phyloP scores from a whole-genome alignment of 2,797 vertebrate genomes.

The Pygocentrus nattereri region DNA sequence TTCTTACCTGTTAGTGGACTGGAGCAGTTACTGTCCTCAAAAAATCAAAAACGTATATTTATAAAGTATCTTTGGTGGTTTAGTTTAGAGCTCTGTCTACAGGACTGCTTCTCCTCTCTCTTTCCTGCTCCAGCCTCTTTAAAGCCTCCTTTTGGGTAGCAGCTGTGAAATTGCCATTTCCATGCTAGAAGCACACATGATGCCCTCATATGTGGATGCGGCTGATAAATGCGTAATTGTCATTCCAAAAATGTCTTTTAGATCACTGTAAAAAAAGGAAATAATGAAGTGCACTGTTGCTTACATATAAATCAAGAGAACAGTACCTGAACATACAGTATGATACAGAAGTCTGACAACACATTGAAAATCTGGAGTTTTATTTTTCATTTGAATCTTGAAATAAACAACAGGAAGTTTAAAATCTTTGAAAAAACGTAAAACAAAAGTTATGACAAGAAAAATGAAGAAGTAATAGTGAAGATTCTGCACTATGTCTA shows the following conservation, averaged over 20 bases:
- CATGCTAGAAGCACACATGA: constrained; percentile 48
- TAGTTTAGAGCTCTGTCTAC: background rate
- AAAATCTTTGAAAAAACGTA: too few relatives aligned
- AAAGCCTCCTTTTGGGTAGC: background rate
- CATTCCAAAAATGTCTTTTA: background rate
- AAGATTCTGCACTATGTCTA: too few relatives aligned
- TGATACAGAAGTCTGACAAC: too few relatives aligned
- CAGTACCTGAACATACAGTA: background rate
- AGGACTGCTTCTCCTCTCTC: background rate
- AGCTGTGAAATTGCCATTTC: constrained; percentile 22
- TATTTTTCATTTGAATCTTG: too few relatives aligned
- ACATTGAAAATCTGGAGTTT: too few relatives aligned
- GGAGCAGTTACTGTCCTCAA: background rate
- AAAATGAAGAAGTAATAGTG: too few relatives aligned
- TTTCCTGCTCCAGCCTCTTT: background rate
- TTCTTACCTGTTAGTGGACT: constrained; percentile 10
- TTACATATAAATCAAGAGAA: background rate
- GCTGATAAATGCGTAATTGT: constrained; percentile 4
- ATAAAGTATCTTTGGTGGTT: background rate
- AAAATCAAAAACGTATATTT: background rate
- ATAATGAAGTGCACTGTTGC: background rate
- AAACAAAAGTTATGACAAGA: too few relatives aligned
- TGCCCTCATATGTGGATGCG: constrained; percentile 23
- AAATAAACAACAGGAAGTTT: too few relatives aligned
- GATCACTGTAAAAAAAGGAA: background rate